Evolutionary conservation across 2,113 vertebrate genomes (phyloP), one percentile per base, ranked within the genome.

Genomic region (Ameiurus melas): DNA sequence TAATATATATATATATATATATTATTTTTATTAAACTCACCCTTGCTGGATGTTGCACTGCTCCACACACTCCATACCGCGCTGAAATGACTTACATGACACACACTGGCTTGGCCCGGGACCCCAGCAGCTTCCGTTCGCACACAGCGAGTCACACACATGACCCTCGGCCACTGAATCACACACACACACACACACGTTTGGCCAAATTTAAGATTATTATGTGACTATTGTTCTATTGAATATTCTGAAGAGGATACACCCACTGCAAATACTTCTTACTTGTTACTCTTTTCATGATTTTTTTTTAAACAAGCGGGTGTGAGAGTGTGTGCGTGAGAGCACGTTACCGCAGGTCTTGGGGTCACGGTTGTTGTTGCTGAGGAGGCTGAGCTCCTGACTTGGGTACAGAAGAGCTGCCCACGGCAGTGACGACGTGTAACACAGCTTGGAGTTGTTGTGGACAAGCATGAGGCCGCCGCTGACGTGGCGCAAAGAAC

Each of bases 401-500:
- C 91, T 93, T 39, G 96, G 96, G 86, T 95, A 95, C 71, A 98
- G 97, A 87, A 99, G 95, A 55, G 83, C 91, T 12, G 77, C 82
- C 98, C 97, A 99, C 39, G 96, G 96, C 80, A 97, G 93, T 12
- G 96, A 97, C 84, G 93, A 93, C 2, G 96, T 95, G 91, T 97
- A 98, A 93, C 98, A 99, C 86, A 99, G 96, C 80, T 90, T 93
- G 60, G 95, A 89, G 89, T 99, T 99, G 92, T 94, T 96, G 92
- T 98, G 95, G 88, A 99, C 71, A 13, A 99, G 96, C 25, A 97
- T 97, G 93, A 99, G 94, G 39, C 98, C 98, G 0, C 97, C 98
- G 89, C 97, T 97, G 93, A 99, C 93, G 51, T 97, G 97, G 78
- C 91, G 95, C 87, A 99, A 93, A 0, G 98, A 97, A 3, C 97